A percentile compares a stretch with the other conserved stretches of the same genome.
These are phyloP conservation scores for Drosophila virilis DNA, from an alignment of 1,140 invertebrate species.

Conservation along the genomic window DNA sequence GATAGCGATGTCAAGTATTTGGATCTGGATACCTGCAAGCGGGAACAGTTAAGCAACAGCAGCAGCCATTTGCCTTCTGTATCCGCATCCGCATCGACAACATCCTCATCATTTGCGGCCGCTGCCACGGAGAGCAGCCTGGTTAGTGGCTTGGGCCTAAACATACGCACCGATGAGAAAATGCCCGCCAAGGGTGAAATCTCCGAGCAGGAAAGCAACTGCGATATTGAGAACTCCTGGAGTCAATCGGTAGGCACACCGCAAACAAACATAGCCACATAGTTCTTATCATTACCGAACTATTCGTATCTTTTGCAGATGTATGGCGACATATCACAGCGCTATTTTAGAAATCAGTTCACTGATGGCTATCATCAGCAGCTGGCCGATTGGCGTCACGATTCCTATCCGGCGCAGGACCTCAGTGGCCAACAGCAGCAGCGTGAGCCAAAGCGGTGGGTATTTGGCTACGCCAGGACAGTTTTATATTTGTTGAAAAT, in stretches of 20 bases:
- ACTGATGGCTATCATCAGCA: constrained; percentile 68
- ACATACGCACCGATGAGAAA: constrained; percentile 92
- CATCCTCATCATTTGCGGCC: constrained; percentile 75
- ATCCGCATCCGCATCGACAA: constrained; percentile 67
- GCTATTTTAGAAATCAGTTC: constrained; percentile 77
- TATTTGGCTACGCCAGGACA: background rate
- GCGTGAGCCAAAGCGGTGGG: constrained; percentile 60
- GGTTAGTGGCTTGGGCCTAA: constrained; percentile 86
- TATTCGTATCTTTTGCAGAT: constrained; percentile 40
- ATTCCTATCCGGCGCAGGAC: constrained; percentile 76
- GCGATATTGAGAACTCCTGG: constrained; percentile 89
- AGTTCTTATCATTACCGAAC: too few species aligned
- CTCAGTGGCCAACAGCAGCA: constrained; percentile 63
- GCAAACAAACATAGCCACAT: too few species aligned
- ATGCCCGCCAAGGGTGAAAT: constrained; percentile 93
- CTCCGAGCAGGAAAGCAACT: constrained; percentile 92
- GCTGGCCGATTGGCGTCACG: constrained; percentile 73
- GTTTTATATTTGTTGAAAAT: background rate
- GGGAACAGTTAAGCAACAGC: constrained; percentile 71
- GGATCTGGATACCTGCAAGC: constrained; percentile 79
- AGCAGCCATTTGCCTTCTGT: constrained; percentile 63
- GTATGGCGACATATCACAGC: constrained; percentile 77
- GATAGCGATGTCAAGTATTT: constrained; percentile 76
- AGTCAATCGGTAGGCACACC: constrained; percentile 84
- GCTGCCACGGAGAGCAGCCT: constrained; percentile 76